phyloP scores from a whole-genome alignment of 2,113 vertebrate species.

The Himantopus leucocephalus region DNA sequence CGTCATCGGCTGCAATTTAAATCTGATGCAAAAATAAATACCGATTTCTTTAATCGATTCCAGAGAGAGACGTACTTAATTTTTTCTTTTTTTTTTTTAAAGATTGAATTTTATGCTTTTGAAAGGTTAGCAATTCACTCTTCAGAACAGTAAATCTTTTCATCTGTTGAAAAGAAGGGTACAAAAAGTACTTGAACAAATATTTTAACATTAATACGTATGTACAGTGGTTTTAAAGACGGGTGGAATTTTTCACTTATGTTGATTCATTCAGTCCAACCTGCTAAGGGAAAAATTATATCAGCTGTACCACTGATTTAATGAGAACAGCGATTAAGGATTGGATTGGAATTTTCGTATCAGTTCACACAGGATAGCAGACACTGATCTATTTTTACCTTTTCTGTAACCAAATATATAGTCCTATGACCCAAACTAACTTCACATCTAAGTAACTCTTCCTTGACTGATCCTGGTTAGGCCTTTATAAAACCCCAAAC shows the following conservation, averaged over 20 bases:
- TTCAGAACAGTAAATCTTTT: neutral
- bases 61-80: neutral
- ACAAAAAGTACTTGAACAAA: neutral
- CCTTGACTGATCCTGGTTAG: neutral
- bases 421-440: neutral
- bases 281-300: neutral
- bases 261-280: neutral
- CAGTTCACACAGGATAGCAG: neutral
- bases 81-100: neutral
- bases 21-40: conserved; percentile 56
- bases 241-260: neutral
- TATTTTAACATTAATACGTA: neutral
- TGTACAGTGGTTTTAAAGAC: neutral
- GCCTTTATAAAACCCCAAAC: neutral
- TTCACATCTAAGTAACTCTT: neutral
- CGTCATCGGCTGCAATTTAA: conserved; percentile 1
- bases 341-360: neutral
- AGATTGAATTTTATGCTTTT: neutral
- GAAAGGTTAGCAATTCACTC: neutral
- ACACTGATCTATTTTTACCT: neutral
- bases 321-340: neutral
- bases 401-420: neutral
- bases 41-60: neutral
- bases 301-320: neutral
- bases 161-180: neutral